Percentiles rank a stretch among this genome's conserved stretches.
Evolutionary conservation across 1,140 invertebrate genomes (phyloP).

Genomic region (Pseudomyrmex sp.): DNA sequence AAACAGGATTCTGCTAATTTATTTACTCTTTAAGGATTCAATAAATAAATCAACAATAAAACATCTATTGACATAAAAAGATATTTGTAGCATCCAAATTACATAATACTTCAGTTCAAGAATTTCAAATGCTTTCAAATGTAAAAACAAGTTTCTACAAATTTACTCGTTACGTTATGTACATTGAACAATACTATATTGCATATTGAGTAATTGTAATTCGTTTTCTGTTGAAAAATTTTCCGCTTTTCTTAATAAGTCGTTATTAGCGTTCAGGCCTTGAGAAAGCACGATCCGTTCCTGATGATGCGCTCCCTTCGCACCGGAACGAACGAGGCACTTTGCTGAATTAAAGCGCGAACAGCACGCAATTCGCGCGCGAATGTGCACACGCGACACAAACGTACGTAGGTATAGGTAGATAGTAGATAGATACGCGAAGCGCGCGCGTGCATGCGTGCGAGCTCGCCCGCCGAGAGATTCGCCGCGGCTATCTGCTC

Average conservation of each 20-base stretch:
- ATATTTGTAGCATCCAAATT: too few species aligned
- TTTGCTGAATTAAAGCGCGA: conserved; percentile 78
- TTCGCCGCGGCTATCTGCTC: conserved; percentile 35
- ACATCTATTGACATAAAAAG: too few species aligned
- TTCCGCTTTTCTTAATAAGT: neutral
- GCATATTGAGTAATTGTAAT: too few species aligned
- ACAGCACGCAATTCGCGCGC: conserved; percentile 69
- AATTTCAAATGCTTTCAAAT: too few species aligned
- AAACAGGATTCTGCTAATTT: neutral
- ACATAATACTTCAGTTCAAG: too few species aligned
- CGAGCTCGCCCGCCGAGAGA: conserved; percentile 44
- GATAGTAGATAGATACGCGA: neutral
- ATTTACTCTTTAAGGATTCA: neutral
- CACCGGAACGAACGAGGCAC: conserved; percentile 74
- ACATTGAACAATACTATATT: too few species aligned
- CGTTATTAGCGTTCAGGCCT: neutral
- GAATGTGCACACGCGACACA: conserved; percentile 43
- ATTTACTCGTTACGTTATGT: too few species aligned
- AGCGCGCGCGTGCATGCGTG: neutral
- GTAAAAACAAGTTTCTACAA: too few species aligned
- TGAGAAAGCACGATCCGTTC: conserved; percentile 6
- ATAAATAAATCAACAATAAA: neutral
- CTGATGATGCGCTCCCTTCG: conserved; percentile 23
- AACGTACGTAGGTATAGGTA: conserved; percentile 37
- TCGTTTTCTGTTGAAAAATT: too few species aligned